phyloP scores from a whole-genome alignment of 1,140 invertebrate species.

The Stegodyphus mimosarum region DNA sequence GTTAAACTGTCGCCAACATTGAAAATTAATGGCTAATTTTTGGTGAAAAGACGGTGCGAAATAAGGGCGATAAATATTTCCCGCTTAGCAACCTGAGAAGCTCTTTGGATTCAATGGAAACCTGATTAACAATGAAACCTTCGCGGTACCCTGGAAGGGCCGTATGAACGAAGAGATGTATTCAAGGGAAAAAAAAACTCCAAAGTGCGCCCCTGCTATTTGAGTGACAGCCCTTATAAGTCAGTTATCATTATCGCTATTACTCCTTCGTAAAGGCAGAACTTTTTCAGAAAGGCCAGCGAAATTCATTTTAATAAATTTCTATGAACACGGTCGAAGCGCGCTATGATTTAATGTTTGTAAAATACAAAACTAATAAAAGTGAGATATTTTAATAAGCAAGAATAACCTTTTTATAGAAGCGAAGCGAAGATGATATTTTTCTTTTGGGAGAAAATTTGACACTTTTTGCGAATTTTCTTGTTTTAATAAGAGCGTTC shows the following conservation, averaged over 20 bases:
- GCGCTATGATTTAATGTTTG: slow-evolving; percentile 7
- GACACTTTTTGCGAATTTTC: slow-evolving; percentile 26
- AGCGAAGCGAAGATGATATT: slow-evolving; percentile 13
- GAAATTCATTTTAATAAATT: slow-evolving; percentile 46
- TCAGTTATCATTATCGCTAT: slow-evolving; percentile 46
- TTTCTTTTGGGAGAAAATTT: slow-evolving; percentile 14
- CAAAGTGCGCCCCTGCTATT: background rate
- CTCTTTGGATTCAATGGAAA: slow-evolving; percentile 27
- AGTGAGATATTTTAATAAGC: background rate
- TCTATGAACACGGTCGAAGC: slow-evolving; percentile 11
- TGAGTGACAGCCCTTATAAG: slow-evolving; percentile 43
- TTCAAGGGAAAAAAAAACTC: slow-evolving; percentile 17
- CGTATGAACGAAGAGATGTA: background rate
- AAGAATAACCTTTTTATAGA: slow-evolving; percentile 26
- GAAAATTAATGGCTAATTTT: background rate
- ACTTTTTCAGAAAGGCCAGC: slow-evolving; percentile 7
- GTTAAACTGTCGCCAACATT: no score
- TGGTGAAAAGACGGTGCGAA: background rate
- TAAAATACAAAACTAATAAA: slow-evolving; percentile 46
- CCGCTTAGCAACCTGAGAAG: slow-evolving; percentile 1
- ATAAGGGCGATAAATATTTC: background rate
- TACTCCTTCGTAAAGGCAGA: slow-evolving; percentile 38
- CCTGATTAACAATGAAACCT: slow-evolving; percentile 48
- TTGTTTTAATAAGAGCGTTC: slow-evolving; percentile 52
- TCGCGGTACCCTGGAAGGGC: slow-evolving; percentile 1